Conservation (phyloP, 2,888 invertebrate species). For the Peribatodes rhomboidaria region DNA sequence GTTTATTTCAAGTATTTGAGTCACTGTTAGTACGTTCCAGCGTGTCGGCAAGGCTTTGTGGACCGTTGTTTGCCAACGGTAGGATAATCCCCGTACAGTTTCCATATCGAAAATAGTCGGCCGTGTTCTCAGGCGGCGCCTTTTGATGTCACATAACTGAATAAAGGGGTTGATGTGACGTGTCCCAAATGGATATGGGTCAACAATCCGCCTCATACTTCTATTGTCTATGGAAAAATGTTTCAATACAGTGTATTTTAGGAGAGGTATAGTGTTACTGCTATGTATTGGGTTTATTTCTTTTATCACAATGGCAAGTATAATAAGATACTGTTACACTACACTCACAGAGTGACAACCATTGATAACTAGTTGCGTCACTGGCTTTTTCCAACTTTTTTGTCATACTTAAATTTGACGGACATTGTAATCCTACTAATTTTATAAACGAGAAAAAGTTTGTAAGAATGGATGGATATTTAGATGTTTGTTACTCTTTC, state of each 20-base stretch:
- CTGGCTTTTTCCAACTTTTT: not conserved
- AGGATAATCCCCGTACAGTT: constrained; percentile 78
- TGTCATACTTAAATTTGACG: no score
- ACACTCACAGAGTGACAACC: not conserved
- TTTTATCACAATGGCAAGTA: not conserved
- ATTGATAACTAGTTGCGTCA: not conserved
- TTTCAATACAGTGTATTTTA: not conserved
- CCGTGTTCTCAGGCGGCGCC: constrained; percentile 56
- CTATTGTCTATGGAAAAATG: constrained; percentile 25
- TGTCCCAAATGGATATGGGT: constrained; percentile 44
- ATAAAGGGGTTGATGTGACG: constrained; percentile 58
- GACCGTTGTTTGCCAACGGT: constrained; percentile 76
- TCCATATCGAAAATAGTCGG: constrained; percentile 65
- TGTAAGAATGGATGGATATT: no score
- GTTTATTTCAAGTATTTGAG: not conserved
- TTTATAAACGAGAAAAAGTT: no score
- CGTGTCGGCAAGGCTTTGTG: constrained; percentile 61
- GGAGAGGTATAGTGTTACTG: constrained; percentile 4
- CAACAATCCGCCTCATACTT: constrained; percentile 21
- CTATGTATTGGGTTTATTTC: not conserved
- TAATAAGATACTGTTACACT: not conserved
- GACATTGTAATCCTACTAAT: no score
- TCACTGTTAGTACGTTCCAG: constrained; percentile 10
- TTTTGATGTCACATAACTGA: constrained; percentile 67
- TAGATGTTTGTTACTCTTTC: no score